Conservation (phyloP, 2,797 vertebrate genomes). For the Dermochelys coriacea region DNA sequence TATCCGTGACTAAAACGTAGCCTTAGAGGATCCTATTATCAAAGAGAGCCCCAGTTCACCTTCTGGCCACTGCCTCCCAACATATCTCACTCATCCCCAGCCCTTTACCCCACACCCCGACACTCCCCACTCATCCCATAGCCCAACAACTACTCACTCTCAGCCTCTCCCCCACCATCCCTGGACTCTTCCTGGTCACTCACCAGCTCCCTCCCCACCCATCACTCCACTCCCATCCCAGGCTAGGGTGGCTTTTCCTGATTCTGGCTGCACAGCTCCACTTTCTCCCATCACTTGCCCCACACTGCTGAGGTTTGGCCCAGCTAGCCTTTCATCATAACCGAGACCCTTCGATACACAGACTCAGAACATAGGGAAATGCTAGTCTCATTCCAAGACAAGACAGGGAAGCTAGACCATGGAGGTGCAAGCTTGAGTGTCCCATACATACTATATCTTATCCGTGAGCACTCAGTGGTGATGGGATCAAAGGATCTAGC, state of each 20-base stretch:
- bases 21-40: background rate
- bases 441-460: background rate
- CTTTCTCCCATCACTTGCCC: background rate
- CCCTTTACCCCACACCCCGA: background rate
- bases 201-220: background rate
- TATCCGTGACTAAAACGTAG: no score
- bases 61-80: background rate
- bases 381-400: background rate
- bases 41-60: background rate
- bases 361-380: accelerated
- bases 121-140: background rate
- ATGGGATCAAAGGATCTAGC: background rate
- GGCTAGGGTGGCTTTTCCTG: background rate
- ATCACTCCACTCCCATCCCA: background rate
- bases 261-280: background rate
- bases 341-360: background rate
- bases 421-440: background rate
- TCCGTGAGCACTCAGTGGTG: background rate
- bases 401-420: background rate
- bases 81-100: background rate
- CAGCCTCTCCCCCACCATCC: background rate
- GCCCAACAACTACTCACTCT: background rate
- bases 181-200: background rate
- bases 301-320: background rate
- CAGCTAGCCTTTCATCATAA: background rate